Base-by-base conservation (phyloP, 37 sponge, comb jelly and placozoan genomes). In the Sycon ciliatum region DNA sequence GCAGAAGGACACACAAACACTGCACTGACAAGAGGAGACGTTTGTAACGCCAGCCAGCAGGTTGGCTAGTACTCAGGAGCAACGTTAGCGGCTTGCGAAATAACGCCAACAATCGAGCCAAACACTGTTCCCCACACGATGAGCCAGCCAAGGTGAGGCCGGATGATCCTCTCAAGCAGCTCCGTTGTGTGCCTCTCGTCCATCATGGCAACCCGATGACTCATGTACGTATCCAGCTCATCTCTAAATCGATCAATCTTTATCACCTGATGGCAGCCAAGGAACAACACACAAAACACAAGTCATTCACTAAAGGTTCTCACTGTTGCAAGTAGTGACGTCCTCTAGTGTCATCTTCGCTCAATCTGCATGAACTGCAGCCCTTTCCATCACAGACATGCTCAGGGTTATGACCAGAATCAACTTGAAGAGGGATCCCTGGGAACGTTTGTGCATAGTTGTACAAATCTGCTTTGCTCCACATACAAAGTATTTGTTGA, bases 121-220 rank as follows among this genome's bases (percentile, higher is more conserved):
- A 81, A 49, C 7, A 85, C 58, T 58, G 74, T 77, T n/a, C 89
- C 86, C 86, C 82, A 85, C 34, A 85, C 82, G 0, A 89, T 65
- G 6, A 85, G 56, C 82, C 86, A 84, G 49, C 74, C 79, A 36
- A 89, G 42, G 65, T 85, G 79, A 13, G 58, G 38, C 32, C 71
- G 71, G 30, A 85, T 78, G 40, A 85, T 73, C 22, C 58, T 36
- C 26, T 68, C 69, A 82, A 89, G 69, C 18, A 78, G 35, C 29
- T 29, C 29, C 3, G 73, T 54, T 6, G 81, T 34, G 31, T 34
- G 73, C 73, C 68, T 35, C 60, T 77, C 65, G 4, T 79, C 69
- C 57, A 89, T 16, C 0, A 39, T 66, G 4, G 63, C 55, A 34
- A 71, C 69, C n/a, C 89, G 65, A 66, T 73, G 75, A 4, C 42